These are phyloP conservation scores for Gopherus flavomarginatus DNA, from an alignment of 2,113 vertebrate genomes.

Conservation along the genomic window DNA sequence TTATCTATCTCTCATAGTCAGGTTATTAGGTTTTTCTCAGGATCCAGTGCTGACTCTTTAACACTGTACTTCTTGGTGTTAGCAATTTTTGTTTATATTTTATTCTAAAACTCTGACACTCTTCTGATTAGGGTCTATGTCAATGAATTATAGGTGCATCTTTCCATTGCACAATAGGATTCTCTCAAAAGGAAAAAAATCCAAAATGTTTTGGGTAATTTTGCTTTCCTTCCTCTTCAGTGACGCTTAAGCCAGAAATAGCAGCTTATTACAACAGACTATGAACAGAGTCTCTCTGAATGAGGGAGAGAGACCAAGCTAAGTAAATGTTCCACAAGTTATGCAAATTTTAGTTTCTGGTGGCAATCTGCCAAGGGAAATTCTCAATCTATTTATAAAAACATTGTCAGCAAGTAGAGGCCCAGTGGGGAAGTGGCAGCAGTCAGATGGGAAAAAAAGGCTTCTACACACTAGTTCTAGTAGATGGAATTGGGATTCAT, in stretches of 20 bases:
- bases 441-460: not conserved
- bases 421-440: not conserved
- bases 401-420: not conserved
- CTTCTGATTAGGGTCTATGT: not conserved
- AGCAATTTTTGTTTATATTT: not conserved
- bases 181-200: not conserved
- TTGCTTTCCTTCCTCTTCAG: no score
- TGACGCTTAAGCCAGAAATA: no score
- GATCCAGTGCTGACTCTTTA: not conserved
- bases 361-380: not conserved
- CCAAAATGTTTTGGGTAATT: not conserved
- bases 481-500: not conserved
- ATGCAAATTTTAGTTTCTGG: not conserved
- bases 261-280: not conserved
- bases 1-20: not conserved
- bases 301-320: no score
- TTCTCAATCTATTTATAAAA: constrained; percentile 9
- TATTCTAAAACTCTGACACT: not conserved
- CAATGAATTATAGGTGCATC: not conserved
- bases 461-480: not conserved
- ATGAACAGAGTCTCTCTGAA: not conserved
- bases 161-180: no score
- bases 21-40: not conserved
- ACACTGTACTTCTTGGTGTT: not conserved
- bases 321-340: not conserved